These are phyloP conservation scores for Salmo trutta DNA, from an alignment of 2,797 vertebrate species.

Conservation along the genomic window DNA sequence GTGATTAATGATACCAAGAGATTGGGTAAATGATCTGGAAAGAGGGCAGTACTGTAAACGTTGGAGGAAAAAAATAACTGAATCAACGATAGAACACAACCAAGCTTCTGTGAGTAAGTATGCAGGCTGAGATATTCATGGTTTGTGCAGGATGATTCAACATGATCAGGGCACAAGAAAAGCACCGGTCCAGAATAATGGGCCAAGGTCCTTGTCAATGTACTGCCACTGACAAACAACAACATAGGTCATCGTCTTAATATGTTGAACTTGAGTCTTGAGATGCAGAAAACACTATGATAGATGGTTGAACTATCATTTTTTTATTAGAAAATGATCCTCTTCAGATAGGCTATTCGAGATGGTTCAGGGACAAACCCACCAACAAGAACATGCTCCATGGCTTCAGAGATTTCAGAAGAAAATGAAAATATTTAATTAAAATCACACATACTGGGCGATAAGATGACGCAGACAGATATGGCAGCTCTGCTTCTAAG, in stretches of 20 bases:
- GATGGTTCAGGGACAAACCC: neutral
- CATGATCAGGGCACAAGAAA: neutral
- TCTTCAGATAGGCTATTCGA: neutral
- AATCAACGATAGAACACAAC: neutral
- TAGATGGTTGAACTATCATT: too few species aligned
- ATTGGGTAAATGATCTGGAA: neutral
- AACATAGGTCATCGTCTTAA: neutral
- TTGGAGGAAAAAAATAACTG: neutral
- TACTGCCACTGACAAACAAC: neutral
- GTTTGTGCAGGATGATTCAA: neutral
- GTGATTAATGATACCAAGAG: neutral
- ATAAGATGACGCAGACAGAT: too few species aligned
- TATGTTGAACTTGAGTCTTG: neutral
- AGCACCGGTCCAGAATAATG: neutral
- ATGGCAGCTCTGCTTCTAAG: too few species aligned
- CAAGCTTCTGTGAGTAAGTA: neutral
- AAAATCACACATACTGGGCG: neutral
- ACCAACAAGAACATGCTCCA: neutral
- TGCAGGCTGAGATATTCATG: neutral
- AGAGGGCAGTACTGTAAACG: neutral
- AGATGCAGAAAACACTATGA: constrained; percentile 1
- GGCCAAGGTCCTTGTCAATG: neutral
- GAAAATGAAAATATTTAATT: neutral
- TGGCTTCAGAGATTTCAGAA: neutral
- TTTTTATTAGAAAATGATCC: too few species aligned